A percentile compares a stretch with the other conserved stretches of the same genome.
phyloP scores from a whole-genome alignment of 2,113 vertebrate genomes.

The Vicugna pacos region DNA sequence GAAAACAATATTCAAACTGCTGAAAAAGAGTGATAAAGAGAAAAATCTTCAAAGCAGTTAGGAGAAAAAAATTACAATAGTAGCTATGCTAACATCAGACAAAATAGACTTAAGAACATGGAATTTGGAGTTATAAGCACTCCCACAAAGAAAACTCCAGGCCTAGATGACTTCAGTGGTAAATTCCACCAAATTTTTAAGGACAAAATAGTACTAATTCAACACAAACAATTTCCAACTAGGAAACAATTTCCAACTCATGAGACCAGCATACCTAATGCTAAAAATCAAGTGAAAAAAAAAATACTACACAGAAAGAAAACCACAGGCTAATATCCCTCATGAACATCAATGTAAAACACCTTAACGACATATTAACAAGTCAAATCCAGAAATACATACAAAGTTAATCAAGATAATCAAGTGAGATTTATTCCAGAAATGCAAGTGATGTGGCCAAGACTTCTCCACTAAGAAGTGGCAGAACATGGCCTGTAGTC shows the following conservation, averaged over 20 bases:
- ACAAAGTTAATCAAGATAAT: neutral
- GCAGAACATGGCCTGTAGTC: neutral
- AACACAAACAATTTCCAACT: neutral
- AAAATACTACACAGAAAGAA: neutral
- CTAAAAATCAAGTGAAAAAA: slow-evolving; percentile 5
- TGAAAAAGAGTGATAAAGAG: neutral
- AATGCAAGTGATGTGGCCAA: neutral
- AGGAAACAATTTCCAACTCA: neutral
- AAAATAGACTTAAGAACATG: neutral
- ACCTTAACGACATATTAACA: neutral
- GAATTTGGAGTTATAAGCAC: neutral
- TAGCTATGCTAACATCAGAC: neutral
- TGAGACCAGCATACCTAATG: neutral
- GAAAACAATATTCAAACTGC: neutral
- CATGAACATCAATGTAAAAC: neutral
- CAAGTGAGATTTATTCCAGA: neutral
- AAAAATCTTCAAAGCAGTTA: neutral
- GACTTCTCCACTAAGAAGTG: neutral
- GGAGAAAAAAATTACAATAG: neutral
- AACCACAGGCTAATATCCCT: neutral
- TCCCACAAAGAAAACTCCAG: neutral
- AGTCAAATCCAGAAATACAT: neutral
- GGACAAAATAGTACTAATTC: neutral
- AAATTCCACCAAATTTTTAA: neutral
- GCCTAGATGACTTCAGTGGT: neutral